Conservation (phyloP, 2,113 vertebrate genomes). For the Mesembrinibis cayennensis region DNA sequence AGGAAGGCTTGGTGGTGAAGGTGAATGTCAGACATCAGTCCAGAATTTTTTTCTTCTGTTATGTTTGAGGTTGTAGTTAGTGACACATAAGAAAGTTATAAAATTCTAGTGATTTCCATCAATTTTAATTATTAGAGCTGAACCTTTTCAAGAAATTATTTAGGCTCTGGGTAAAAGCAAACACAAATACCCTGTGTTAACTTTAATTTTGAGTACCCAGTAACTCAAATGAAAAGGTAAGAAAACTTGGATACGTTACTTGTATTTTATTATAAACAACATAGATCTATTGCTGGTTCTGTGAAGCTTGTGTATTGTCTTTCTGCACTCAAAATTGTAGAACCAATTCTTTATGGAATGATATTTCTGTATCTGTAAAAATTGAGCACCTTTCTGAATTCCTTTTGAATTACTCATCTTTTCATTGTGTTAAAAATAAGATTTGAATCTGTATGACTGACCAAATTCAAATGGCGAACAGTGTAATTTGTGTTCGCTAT, state of each 20-base stretch:
- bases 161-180: neutral
- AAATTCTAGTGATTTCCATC: neutral
- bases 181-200: neutral
- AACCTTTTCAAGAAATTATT: neutral
- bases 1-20: neutral
- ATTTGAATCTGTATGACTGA: neutral
- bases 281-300: neutral
- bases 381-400: neutral
- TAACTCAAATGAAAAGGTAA: neutral
- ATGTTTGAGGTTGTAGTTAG: neutral
- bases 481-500: neutral
- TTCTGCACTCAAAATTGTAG: neutral
- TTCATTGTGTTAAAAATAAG: neutral
- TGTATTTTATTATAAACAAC: neutral
- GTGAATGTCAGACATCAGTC: neutral
- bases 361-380: neutral
- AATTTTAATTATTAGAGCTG: neutral
- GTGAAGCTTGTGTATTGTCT: neutral
- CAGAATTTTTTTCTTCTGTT: neutral
- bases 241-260: neutral
- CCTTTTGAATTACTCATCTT: neutral
- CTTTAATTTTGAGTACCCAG: neutral
- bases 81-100: neutral
- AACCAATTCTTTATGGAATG: neutral
- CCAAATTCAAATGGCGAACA: neutral